Base-by-base conservation (phyloP, 2,888 invertebrate genomes). In the Apodemia mormo region DNA sequence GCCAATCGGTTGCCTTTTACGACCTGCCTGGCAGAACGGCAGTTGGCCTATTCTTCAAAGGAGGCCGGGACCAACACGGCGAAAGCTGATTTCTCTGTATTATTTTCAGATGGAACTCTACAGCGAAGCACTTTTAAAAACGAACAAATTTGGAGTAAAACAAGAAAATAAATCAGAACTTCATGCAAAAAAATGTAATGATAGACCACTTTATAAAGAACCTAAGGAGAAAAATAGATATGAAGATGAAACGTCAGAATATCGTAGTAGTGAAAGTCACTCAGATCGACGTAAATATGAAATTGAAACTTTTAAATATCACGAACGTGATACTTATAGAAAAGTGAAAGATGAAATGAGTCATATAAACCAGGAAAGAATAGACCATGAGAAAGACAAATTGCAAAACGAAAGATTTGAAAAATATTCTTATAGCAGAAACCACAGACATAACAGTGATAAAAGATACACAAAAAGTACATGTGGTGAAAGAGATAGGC, bases 61-160 rank as follows among this genome's bases (percentile, higher is more conserved):
- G n/a, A 33, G 33, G n/a, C n/a, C n/a, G n/a, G n/a, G n/a, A n/a
- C n/a, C n/a, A n/a, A n/a, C n/a, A n/a, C n/a, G n/a, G n/a, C n/a
- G n/a, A n/a, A n/a, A 45, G 10, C 10, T 2, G 12, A 12, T 45
- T 12, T 45, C 12, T 45, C 12, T 45, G 0, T 45, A 12, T 45
- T 45, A 45, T 66, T 66, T 69, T 49, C 64, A 87, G 87, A 88
- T 87, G 87, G 87, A 86, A 65, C 66, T 82, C 54, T 72, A 69
- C 9, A 65, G 43, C 5, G 73, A 70, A 67, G 33, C 66, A 64
- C 65, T 54, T 29, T 12, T 22, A 30, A 64, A 67, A 54, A 4
- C 33, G 5, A 58, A 71, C 10, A 58, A 10, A 45, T 22, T 14
- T 40, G 66, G 70, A 33, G 22, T 30, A 45, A 10, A n/a, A 5